Evolutionary conservation across 2,113 vertebrate species (phyloP).

Genomic region (Alethe castanea): DNA sequence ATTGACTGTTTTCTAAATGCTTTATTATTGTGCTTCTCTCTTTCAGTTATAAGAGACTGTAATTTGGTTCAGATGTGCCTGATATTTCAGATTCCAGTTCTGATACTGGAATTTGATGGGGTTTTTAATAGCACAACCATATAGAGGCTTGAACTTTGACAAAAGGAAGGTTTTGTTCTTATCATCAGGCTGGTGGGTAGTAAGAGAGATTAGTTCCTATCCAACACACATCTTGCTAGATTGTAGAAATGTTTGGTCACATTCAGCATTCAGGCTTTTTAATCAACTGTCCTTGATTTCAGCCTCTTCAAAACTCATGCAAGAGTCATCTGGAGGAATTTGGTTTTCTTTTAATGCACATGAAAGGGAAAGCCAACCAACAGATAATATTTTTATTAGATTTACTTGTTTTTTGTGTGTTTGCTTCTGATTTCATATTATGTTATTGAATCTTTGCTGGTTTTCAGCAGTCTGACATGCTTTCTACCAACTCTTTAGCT

Average conservation of each 20-base stretch:
- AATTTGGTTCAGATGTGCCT: constrained; percentile 10
- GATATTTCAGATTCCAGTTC: background rate
- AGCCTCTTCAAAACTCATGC: background rate
- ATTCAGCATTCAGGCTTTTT: background rate
- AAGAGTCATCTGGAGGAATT: background rate
- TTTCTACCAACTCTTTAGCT: background rate
- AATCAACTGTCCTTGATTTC: background rate
- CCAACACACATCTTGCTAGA: background rate
- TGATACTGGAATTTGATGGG: background rate
- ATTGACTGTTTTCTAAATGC: background rate
- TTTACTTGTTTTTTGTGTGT: background rate
- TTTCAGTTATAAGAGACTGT: background rate
- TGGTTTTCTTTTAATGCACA: background rate
- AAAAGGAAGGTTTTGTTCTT: background rate
- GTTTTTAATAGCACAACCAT: background rate
- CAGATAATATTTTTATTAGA: background rate
- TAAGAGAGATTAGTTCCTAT: background rate
- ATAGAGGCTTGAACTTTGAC: background rate
- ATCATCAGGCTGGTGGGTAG: background rate
- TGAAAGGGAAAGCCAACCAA: background rate
- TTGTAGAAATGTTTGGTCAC: background rate
- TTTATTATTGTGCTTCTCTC: background rate
- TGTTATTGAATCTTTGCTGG: background rate
- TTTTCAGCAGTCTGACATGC: background rate
- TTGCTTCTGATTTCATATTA: background rate